Evolutionary conservation across 2,797 vertebrate species (phyloP).

Genomic region (Thripadectes ignobilis): DNA sequence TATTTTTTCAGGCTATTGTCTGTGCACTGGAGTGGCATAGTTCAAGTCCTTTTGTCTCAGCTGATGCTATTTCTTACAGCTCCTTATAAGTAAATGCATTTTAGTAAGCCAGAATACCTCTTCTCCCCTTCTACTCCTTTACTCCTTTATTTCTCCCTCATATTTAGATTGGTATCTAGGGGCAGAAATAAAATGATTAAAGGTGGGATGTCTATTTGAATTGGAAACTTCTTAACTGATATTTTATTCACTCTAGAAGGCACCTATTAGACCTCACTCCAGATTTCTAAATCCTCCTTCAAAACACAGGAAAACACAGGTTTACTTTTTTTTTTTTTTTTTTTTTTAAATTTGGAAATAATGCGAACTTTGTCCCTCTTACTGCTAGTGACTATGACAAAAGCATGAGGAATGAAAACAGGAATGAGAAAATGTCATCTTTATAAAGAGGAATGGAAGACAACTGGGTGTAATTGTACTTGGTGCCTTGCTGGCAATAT

Average conservation of each 20-base stretch:
- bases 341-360: not conserved
- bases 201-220: not conserved
- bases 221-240: not conserved
- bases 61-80: not conserved
- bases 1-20: not conserved
- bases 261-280: not conserved
- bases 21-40: not conserved
- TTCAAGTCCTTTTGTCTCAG: not conserved
- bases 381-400: not conserved
- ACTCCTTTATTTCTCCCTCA: not conserved
- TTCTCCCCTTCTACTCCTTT: not conserved
- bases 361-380: not conserved
- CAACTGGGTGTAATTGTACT: constrained; percentile 58
- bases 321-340: not conserved
- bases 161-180: not conserved
- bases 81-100: not conserved
- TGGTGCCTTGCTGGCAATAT: constrained; percentile 27
- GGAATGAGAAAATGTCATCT: constrained; percentile 39
- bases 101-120: not conserved
- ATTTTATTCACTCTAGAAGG: not conserved
- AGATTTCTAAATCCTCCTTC: not conserved
- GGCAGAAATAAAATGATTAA: not conserved
- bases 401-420: constrained; percentile 11
- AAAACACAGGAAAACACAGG: not conserved
- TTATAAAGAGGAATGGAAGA: constrained; percentile 15